Evolutionary conservation across 2,797 vertebrate species (phyloP).

Genomic region (Brotula barbata): DNA sequence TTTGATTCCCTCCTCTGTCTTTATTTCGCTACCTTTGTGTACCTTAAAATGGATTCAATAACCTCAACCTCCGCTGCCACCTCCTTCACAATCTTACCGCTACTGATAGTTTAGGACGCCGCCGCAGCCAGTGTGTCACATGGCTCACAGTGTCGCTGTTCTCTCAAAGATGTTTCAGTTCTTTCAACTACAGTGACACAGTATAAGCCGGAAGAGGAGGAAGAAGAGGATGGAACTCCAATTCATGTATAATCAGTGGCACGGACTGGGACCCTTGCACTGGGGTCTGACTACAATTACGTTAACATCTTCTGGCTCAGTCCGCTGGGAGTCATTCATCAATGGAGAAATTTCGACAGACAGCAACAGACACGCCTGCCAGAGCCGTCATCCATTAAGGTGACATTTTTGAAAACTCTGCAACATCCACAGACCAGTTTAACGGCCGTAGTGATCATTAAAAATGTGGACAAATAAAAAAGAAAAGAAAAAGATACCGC

Average conservation of each 20-base stretch:
- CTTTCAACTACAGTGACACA: not conserved
- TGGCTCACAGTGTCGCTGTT: slow-evolving; percentile 17
- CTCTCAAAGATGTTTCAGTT: not conserved
- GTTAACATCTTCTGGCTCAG: too few relatives aligned
- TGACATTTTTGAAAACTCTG: too few relatives aligned
- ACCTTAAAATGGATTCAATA: slow-evolving; percentile 5
- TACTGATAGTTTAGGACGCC: slow-evolving; percentile 9
- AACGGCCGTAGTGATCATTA: too few relatives aligned
- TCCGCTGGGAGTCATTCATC: too few relatives aligned
- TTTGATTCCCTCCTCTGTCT: not conserved
- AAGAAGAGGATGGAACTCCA: slow-evolving; percentile 28
- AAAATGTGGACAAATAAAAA: too few relatives aligned
- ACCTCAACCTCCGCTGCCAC: slow-evolving; percentile 16
- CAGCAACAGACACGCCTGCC: too few relatives aligned
- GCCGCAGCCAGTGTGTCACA: slow-evolving; percentile 5
- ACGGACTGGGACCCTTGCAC: slow-evolving; percentile 23
- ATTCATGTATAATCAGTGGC: slow-evolving; percentile 35
- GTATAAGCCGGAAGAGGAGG: not conserved
- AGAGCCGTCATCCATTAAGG: too few relatives aligned
- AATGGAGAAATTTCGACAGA: too few relatives aligned
- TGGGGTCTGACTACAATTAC: too few relatives aligned
- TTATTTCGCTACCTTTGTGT: not conserved
- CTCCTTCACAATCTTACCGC: slow-evolving; percentile 16
- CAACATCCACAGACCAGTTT: too few relatives aligned
- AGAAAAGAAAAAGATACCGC: too few relatives aligned